A percentile compares a stretch with the other conserved stretches of the same genome.
Conservation (phyloP, 2,113 vertebrate species). For the Lepus timidus region DNA sequence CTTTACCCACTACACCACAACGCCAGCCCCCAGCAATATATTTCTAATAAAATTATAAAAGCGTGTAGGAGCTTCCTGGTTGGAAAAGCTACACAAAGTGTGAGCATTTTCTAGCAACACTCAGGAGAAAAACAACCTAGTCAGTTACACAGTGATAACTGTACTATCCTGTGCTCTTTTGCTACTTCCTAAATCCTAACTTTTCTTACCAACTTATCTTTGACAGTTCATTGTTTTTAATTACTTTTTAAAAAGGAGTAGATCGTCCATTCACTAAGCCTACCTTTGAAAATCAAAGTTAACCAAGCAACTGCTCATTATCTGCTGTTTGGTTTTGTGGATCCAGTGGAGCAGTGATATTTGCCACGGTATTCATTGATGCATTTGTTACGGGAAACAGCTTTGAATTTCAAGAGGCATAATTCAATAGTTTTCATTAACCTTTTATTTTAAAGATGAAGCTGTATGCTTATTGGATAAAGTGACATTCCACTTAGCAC, state of each 20-base stretch:
- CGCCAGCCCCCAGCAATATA: not conserved
- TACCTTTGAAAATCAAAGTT: slow-evolving; percentile 36
- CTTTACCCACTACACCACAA: no score
- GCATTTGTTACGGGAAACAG: not conserved
- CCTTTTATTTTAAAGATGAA: slow-evolving; percentile 58
- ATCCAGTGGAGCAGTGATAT: not conserved
- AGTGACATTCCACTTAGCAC: not conserved
- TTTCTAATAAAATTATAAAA: not conserved
- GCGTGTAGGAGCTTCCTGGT: no score
- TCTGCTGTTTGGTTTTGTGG: not conserved
- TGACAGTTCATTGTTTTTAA: slow-evolving; percentile 34
- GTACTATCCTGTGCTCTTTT: not conserved
- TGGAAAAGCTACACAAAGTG: no score
- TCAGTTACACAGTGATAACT: not conserved
- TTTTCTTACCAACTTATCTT: slow-evolving; percentile 57
- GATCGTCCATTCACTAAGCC: not conserved
- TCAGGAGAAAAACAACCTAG: not conserved
- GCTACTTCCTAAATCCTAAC: not conserved
- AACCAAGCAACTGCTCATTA: not conserved
- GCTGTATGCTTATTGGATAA: not conserved
- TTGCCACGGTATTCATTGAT: not conserved
- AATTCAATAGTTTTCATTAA: slow-evolving; percentile 28
- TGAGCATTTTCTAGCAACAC: not conserved
- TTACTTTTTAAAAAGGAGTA: slow-evolving; percentile 10
- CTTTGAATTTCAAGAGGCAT: slow-evolving; percentile 53